Base-by-base conservation (phyloP, 2,797 vertebrate genomes). In the Pteronotus mesoamericanus region DNA sequence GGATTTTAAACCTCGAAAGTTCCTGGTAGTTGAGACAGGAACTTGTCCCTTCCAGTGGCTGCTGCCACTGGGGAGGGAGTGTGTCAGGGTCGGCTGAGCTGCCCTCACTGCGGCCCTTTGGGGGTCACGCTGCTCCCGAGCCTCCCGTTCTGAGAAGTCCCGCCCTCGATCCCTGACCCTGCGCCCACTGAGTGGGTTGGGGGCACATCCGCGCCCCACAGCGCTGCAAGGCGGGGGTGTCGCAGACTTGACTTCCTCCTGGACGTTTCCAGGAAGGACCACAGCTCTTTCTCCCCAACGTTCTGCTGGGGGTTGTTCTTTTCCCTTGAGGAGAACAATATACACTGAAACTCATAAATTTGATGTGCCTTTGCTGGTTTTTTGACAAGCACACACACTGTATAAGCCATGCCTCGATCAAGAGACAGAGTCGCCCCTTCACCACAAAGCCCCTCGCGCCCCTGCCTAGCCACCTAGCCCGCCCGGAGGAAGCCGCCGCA, bases 401-500 rank as follows among this genome's bases (percentile, higher is more conserved):
- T 24, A 6, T 26, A 69, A 80, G 10, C 3, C 5, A 53, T 29
- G 53, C 34, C 71, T 74, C 51, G n/a, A 0, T 71, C 24, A 18
- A 39, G 37, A 83, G 59, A 2, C 15, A 48, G 29, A n/a, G n/a
- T n/a, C n/a, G n/a, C n/a, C n/a, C n/a, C n/a, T n/a, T n/a, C n/a
- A n/a, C 10, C 12, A 4, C 7, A 2, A 53, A 18, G 5, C 4
- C 44, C 68, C 3, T 4, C 0, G 2, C 1, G 10, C 10, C 46
- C 15, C 24, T 51, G 18, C 82, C 48, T 6, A 16, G 37, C 24
- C 29, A 1, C 15, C 22, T 5, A 21, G 19, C 15, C 11, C 9
- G 37, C 6, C 7, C 37, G 5, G 19, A 51, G 21, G 48, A 3
- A 61, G 26, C 24, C 15, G 8, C 29, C 2, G 0, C 5, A 3